Evolutionary conservation across 2,888 invertebrate species (phyloP).

Genomic region (Lasioglossum morio): DNA sequence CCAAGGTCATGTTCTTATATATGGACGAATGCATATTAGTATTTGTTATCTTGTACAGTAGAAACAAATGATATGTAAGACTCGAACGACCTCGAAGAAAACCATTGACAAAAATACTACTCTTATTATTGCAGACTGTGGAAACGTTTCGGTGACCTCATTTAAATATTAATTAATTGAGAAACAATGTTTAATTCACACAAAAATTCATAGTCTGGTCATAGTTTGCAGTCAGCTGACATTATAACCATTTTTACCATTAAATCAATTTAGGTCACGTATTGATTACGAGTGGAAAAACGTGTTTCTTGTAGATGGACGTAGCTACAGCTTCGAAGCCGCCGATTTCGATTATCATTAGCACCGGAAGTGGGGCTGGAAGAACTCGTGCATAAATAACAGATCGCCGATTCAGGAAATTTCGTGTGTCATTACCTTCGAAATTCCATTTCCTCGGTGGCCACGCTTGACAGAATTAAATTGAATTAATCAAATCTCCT

Average conservation of each 20-base stretch:
- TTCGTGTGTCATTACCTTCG: neutral
- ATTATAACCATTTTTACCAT: neutral
- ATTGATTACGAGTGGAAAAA: constrained; percentile 3
- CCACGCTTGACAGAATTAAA: neutral
- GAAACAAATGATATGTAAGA: neutral
- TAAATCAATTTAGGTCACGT: neutral
- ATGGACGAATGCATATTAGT: neutral
- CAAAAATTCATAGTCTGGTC: too few relatives aligned
- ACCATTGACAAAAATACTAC: neutral
- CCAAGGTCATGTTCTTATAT: neutral
- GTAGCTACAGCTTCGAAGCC: neutral
- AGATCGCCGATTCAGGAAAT: neutral
- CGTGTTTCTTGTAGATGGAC: neutral
- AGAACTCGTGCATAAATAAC: neutral
- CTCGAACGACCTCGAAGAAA: neutral
- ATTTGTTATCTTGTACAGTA: neutral
- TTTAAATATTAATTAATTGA: too few relatives aligned
- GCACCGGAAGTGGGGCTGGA: neutral
- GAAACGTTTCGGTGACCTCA: neutral
- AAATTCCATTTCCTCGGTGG: neutral
- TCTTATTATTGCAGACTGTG: neutral
- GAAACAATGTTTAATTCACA: too few relatives aligned
- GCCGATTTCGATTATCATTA: neutral
- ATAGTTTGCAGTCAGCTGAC: neutral
- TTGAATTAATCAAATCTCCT: neutral